Base-by-base conservation (phyloP, 2,888 invertebrate species). In the Brachypterus glaber region DNA sequence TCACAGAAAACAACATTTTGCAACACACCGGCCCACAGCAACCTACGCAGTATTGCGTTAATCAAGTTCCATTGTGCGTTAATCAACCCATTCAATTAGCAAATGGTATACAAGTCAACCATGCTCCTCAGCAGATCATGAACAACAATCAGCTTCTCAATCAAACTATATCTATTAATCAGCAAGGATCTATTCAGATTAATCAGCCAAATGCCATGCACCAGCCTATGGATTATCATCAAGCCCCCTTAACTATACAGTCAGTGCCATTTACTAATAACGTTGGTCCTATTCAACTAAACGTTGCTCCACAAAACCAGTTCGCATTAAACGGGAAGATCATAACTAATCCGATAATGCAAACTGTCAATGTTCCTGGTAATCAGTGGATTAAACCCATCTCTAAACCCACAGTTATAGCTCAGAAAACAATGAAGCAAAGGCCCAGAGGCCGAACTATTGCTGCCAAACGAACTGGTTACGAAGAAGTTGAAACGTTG, bases 161-260 rank as follows among this genome's bases (percentile, higher is more conserved):
- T 25, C 34, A 44, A 29, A 35, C 36, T 18, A 31, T 40, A 8
- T 39, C 46, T 13, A 32, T 41, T 39, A 16, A 48, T 52, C 39
- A 45, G 12, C 21, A 40, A 30, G 33, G 33, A 7, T 42, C 46
- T 2, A 33, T 47, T 45, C 53, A 55, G 36, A 48, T 49, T 21
- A 46, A 46, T 25, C 51, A 51, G 31, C 42, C 46, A 25, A 36
- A 40, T 35, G 38, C 52, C 13, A 45, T 54, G 15, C 53, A 53
- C 27, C 54, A 53, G 35, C 47, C 54, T 3, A 31, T 59, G 4
- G 56, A 59, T 43, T 55, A 54, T 35, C 55, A 53, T 39, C 46
- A 54, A 8, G 57, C 55, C 21, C 53, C 57, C n/a, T 55, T 62
- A 24, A 55, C 60, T 24, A 54, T 61, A 29, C 62, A 61, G 43